Percentiles rank a stretch among this genome's conserved stretches.
These are phyloP conservation scores for Bradynema listronoti DNA, from an alignment of 1,140 invertebrate species.

Conservation along the genomic window DNA sequence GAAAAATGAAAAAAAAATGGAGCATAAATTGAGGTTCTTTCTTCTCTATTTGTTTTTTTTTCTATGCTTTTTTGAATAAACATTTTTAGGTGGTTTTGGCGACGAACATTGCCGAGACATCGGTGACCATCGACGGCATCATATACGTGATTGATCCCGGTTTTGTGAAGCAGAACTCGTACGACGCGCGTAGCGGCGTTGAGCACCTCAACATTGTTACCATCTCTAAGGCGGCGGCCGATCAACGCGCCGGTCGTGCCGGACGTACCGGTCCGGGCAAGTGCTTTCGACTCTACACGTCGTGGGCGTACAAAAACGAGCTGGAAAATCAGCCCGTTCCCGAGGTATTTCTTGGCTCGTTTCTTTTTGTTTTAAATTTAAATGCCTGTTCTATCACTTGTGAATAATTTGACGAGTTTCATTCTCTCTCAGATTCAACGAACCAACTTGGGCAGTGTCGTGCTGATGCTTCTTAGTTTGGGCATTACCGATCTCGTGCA, in stretches of 20 bases:
- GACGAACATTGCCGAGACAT: conserved; percentile 94
- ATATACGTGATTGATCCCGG: conserved; percentile 96
- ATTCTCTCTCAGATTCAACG: conserved; percentile 70
- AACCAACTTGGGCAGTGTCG: conserved; percentile 94
- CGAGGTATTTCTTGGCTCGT: conserved; percentile 63
- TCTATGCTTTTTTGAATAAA: too few relatives aligned
- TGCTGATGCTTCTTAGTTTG: conserved; percentile 87
- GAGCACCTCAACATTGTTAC: conserved; percentile 94
- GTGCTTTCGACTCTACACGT: conserved; percentile 92
- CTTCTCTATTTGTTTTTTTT: too few relatives aligned
- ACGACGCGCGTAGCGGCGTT: conserved; percentile 94
- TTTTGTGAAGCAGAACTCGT: conserved; percentile 98
- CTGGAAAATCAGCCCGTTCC: conserved; percentile 94
- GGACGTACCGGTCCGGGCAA: conserved; percentile 80
- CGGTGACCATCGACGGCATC: conserved; percentile 96
- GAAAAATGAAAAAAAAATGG: too few relatives aligned
- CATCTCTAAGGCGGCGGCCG: conserved; percentile 91
- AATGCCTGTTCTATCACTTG: not conserved
- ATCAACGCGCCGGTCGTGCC: conserved; percentile 83
- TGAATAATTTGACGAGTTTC: not conserved
- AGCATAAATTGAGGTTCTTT: too few relatives aligned
- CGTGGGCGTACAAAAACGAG: conserved; percentile 94
- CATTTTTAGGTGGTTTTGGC: conserved; percentile 77
- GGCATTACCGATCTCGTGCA: conserved; percentile 88
- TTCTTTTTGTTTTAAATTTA: not conserved